Evolutionary conservation across 2,113 vertebrate genomes (phyloP), one percentile per base, ranked within the genome.

Genomic region (Chrysemys picta): DNA sequence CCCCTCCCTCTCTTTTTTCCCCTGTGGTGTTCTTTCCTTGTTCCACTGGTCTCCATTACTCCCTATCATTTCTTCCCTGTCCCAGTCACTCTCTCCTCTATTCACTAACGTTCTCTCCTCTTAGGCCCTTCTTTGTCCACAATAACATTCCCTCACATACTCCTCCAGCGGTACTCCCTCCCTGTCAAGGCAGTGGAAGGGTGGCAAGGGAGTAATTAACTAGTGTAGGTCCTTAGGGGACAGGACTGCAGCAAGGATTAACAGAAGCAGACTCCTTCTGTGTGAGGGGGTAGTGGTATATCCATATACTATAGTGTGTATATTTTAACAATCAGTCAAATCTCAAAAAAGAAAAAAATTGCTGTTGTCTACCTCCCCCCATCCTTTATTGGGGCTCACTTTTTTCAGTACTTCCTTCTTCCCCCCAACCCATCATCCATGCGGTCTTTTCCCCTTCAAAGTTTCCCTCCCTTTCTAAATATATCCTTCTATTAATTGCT

Each of bases 261-360:
- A 65, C 7, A 78, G 52, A 88, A 89, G 84, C 38, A 50, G 57
- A 49, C 84, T 10, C 6, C 85, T 76, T 86, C 72, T 72, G 12
- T 59, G 21, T 22, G 49, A 91, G 85, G 78, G 69, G 42, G 84
- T 91, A 95, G 78, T 19, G 47, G 50, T 10, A 10, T 81, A 53
- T 50, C 35, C 27, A 13, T 59, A 59, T 31, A 59, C 27, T 31
- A 29, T 49, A 29, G 69, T 13, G n/a, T 29, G 31, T n/a, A 31
- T 81, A 21, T 4, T 91, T 89, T 31, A 94, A 49, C 65, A 72
- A 72, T 42, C 9, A 57, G 79, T 13, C 82, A 76, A 81, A 59
- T 31, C 72, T 85, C 49, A 45, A 49, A 75, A 0, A 0, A 93
- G 56, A 56, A 45, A 19, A 31, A 19, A 38, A 79, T 65, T 25